Conservation (phyloP, 2,113 vertebrate species). For the Emydocephalus ijimae region DNA sequence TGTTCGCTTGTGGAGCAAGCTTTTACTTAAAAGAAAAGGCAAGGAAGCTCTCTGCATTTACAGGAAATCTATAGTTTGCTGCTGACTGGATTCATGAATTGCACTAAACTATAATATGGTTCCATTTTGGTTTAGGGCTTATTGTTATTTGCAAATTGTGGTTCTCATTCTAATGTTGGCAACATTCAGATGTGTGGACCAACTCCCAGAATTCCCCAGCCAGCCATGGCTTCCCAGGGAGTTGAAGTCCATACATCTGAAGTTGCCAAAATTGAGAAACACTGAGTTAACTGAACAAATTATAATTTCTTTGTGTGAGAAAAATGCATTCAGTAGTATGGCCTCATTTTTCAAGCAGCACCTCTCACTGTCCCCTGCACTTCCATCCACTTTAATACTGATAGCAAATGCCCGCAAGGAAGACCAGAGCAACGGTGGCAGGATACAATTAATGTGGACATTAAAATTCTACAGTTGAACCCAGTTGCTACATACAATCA, state of each 20-base stretch:
- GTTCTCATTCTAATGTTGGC: neutral
- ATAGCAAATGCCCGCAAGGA: neutral
- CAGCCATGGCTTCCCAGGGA: too few relatives aligned
- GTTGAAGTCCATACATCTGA: neutral
- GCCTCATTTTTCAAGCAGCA: neutral
- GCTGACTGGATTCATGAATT: neutral
- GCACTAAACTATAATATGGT: neutral
- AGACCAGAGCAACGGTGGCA: neutral
- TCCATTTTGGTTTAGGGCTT: neutral
- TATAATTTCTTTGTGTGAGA: neutral
- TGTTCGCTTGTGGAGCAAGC: neutral
- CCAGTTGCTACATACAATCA: neutral
- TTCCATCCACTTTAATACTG: neutral
- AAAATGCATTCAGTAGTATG: neutral
- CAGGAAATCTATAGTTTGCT: neutral
- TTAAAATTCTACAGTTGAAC: neutral
- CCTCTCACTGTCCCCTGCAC: neutral
- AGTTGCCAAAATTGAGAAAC: neutral
- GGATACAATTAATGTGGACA: neutral
- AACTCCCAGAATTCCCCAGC: too few relatives aligned
- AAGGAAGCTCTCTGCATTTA: neutral
- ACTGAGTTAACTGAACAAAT: neutral
- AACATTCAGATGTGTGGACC: neutral
- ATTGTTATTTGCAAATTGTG: neutral
- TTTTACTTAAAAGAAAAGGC: neutral